Percentiles rank a stretch among this genome's conserved stretches.
These are phyloP conservation scores for Macrotrachela quadricornifera DNA, from an alignment of 1,140 invertebrate species.

Conservation along the genomic window DNA sequence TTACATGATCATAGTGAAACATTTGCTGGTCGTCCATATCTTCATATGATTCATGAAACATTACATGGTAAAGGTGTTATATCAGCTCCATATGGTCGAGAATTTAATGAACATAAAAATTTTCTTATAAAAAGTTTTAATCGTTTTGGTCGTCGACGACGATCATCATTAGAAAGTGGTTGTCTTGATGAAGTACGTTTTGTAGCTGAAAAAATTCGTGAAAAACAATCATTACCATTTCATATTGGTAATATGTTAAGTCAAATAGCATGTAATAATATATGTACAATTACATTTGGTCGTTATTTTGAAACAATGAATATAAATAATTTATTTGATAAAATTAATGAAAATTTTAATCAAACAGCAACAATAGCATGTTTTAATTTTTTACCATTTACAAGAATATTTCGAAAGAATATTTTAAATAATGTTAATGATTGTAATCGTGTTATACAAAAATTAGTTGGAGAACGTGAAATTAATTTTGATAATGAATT, in stretches of 20 bases:
- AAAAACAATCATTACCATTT: neutral
- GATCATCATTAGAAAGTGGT: neutral
- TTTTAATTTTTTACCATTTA: constrained; percentile 6
- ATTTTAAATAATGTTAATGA: neutral
- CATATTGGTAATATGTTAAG: neutral
- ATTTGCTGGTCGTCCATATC: too few species aligned
- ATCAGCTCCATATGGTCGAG: constrained; percentile 1
- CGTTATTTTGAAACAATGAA: neutral
- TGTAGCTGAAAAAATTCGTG: neutral
- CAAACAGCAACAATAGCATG: constrained; percentile 2
- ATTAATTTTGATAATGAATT: too few species aligned
- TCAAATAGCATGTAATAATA: constrained; percentile 5
- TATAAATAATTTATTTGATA: neutral
- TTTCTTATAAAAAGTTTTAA: neutral
- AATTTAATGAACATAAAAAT: constrained; percentile 6
- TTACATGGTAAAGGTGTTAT: constrained; percentile 6
- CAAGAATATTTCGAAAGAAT: neutral
- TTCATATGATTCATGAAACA: constrained; percentile 5
- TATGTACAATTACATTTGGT: constrained; percentile 6
- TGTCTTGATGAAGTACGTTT: constrained; percentile 1
- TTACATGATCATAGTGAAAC: too few species aligned
- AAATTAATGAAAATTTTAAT: constrained; percentile 7
- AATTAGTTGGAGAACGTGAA: too few species aligned
- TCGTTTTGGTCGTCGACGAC: neutral
- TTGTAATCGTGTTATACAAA: neutral